phyloP scores from a whole-genome alignment of 2,888 invertebrate genomes.

The Pammene aurita region DNA sequence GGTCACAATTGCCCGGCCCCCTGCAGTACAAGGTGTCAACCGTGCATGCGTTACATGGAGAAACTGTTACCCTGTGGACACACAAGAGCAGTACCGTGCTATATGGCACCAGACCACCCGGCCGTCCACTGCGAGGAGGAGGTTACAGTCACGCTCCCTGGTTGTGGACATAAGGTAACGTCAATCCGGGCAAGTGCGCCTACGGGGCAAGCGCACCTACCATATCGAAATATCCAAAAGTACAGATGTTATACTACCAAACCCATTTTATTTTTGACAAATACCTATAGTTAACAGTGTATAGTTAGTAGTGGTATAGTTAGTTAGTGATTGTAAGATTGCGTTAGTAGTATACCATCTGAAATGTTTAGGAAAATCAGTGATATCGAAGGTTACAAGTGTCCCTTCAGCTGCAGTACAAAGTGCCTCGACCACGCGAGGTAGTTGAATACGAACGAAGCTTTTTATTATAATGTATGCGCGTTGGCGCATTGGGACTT shows the following conservation, averaged over 20 bases:
- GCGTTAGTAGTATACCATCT: too few relatives aligned
- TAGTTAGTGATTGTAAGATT: too few relatives aligned
- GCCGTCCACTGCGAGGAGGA: conserved; percentile 56
- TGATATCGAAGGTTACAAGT: background rate
- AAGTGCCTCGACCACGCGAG: background rate
- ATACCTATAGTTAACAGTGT: too few relatives aligned
- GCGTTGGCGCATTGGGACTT: too few relatives aligned
- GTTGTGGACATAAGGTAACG: conserved; percentile 67
- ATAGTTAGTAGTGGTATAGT: too few relatives aligned
- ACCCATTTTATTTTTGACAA: too few relatives aligned
- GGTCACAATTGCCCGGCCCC: conserved; percentile 76
- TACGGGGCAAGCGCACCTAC: too few relatives aligned
- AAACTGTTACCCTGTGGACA: conserved; percentile 80
- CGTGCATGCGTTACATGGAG: conserved; percentile 68
- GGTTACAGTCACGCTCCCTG: conserved; percentile 57
- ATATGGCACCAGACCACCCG: conserved; percentile 65
- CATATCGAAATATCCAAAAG: too few relatives aligned
- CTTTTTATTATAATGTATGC: too few relatives aligned
- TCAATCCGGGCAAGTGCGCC: too few relatives aligned
- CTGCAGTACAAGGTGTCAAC: conserved; percentile 74
- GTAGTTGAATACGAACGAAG: too few relatives aligned
- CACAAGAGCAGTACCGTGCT: conserved; percentile 67
- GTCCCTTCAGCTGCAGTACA: background rate
- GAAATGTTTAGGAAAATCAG: background rate
- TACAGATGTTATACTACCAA: too few relatives aligned